phyloP scores from a whole-genome alignment of 2,888 invertebrate species.

The Thysanoteuthis rhombus region DNA sequence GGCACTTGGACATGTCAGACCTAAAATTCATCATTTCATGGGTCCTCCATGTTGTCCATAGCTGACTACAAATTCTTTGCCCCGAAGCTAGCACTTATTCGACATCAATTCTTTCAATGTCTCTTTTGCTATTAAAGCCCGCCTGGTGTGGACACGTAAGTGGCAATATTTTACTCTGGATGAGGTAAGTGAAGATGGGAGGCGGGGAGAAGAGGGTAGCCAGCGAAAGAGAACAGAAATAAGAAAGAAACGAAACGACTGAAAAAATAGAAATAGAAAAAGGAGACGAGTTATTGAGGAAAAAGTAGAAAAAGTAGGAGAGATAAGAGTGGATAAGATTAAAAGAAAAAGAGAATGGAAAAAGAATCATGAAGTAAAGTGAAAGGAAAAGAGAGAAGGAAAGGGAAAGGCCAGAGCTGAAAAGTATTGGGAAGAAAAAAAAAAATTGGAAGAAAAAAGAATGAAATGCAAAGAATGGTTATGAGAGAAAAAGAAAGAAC shows the following conservation, averaged over 20 bases:
- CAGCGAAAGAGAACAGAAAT: background rate
- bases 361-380: too few species aligned
- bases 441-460: too few species aligned
- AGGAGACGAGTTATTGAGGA: background rate
- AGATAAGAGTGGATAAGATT: too few species aligned
- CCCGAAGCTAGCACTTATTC: background rate
- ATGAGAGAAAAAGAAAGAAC: too few species aligned
- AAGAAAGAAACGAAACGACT: background rate
- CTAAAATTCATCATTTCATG: slow-evolving; percentile 12
- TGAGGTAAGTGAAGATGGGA: background rate
- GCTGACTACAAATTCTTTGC: background rate
- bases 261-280: background rate
- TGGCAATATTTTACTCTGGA: background rate
- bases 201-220: background rate
- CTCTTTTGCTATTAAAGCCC: background rate
- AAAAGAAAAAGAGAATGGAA: too few species aligned
- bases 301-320: background rate
- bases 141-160: background rate
- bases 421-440: too few species aligned
- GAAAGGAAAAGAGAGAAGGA: too few species aligned
- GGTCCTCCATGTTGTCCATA: background rate
- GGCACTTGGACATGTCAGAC: background rate
- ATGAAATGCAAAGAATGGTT: too few species aligned
- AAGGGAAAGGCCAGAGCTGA: too few species aligned
- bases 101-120: background rate